A percentile compares a stretch with the other conserved stretches of the same genome.
Conservation (phyloP, 2,113 vertebrate genomes). For the Callithrix jacchus region DNA sequence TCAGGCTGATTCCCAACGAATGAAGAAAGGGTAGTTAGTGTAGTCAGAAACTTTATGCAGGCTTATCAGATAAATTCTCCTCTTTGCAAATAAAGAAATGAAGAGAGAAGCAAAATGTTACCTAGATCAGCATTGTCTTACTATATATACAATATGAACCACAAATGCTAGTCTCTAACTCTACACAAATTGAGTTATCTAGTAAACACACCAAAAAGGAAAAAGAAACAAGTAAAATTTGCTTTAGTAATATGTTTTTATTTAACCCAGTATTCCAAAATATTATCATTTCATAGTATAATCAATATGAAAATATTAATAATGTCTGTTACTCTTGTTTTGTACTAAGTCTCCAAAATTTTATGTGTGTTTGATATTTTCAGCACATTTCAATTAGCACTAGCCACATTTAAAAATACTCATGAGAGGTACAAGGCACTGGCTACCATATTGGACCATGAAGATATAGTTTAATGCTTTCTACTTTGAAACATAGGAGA, state of each 20-base stretch:
- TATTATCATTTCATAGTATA: not conserved
- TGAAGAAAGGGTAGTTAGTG: not conserved
- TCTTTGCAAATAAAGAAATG: not conserved
- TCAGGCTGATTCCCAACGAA: not conserved
- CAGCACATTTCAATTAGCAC: not conserved
- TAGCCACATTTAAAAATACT: not conserved
- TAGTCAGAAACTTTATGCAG: not conserved
- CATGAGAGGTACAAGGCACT: not conserved
- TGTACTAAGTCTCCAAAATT: not conserved
- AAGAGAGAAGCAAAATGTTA: not conserved
- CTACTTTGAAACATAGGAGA: not conserved
- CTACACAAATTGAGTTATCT: not conserved
- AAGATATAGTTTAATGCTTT: not conserved
- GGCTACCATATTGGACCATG: not conserved
- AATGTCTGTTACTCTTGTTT: not conserved
- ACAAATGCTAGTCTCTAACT: not conserved
- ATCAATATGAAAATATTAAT: not conserved
- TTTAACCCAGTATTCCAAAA: not conserved
- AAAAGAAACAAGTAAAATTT: not conserved
- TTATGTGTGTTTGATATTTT: not conserved
- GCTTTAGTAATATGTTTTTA: not conserved
- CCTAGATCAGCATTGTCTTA: not conserved
- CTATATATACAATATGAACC: not conserved
- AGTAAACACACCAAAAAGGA: not conserved
- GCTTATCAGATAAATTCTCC: not conserved